Evolutionary conservation across 2,888 invertebrate genomes (phyloP).

Genomic region (Osedax frankpressi): DNA sequence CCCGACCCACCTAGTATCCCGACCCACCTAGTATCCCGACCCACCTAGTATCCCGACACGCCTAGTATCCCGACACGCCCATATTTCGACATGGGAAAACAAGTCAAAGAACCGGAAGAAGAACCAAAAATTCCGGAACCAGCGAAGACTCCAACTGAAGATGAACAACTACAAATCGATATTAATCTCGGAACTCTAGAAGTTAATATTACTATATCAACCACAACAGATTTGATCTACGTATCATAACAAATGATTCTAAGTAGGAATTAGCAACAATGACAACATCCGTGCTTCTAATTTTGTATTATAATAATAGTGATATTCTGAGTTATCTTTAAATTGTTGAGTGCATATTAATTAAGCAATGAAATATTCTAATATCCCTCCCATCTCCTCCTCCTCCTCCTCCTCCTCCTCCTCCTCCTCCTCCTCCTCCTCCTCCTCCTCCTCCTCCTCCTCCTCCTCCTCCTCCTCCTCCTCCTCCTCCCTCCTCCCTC

Average conservation of each 20-base stretch:
- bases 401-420: conserved; percentile 12
- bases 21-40: not conserved
- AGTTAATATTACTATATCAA: conserved; percentile 6
- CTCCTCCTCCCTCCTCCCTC: no score
- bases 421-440: conserved; percentile 12
- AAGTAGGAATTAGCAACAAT: no score
- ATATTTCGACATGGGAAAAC: not conserved
- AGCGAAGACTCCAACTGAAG: not conserved
- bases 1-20: not conserved
- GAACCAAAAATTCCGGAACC: not conserved
- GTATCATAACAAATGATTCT: no score
- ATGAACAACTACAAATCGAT: conserved; percentile 11
- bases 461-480: conserved; percentile 6
- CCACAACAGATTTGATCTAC: no score
- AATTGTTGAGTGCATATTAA: no score
- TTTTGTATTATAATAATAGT: no score
- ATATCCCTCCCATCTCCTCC: conserved; percentile 3
- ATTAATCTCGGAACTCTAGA: conserved; percentile 3
- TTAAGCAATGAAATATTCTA: no score
- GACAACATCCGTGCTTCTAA: no score
- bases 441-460: conserved; percentile 12
- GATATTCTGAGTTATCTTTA: no score
- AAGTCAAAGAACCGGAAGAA: not conserved
- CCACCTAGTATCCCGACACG: not conserved
- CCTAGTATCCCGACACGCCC: not conserved